These are phyloP conservation scores for Cynaeus angustus DNA, from an alignment of 2,888 invertebrate genomes.

Conservation along the genomic window DNA sequence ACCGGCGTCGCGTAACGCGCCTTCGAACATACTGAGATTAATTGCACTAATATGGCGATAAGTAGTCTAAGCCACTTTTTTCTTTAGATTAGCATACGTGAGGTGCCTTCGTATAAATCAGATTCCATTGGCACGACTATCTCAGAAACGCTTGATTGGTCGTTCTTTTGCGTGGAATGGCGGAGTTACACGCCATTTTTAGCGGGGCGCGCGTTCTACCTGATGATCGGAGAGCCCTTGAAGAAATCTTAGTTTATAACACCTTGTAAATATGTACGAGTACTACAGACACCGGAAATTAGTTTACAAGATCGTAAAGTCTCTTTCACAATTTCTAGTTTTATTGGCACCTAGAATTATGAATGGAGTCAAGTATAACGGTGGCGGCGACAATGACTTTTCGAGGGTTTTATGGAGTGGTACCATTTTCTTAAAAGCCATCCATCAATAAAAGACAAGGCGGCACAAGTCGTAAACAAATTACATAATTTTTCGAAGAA, in stretches of 20 bases:
- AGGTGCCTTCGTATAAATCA: constrained; percentile 58
- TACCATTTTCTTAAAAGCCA: not conserved
- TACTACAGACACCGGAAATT: constrained; percentile 31
- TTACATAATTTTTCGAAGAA: not conserved
- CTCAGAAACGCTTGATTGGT: constrained; percentile 56
- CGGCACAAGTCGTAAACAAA: not conserved
- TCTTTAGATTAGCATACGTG: constrained; percentile 58
- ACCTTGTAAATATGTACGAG: constrained; percentile 12
- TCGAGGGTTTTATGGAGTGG: not conserved
- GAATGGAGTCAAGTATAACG: constrained; percentile 11
- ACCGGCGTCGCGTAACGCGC: constrained; percentile 34
- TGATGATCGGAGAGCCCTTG: not conserved
- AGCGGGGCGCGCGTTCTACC: constrained; percentile 1
- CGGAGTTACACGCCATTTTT: constrained; percentile 60
- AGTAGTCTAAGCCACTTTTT: constrained; percentile 61
- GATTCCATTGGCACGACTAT: constrained; percentile 59
- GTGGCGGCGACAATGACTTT: not conserved
- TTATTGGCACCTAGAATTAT: constrained; percentile 33
- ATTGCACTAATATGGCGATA: constrained; percentile 57
- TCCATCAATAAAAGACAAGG: not conserved
- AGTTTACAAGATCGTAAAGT: constrained; percentile 18
- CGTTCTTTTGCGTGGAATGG: constrained; percentile 56
- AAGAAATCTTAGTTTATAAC: constrained; percentile 27
- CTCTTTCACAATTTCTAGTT: constrained; percentile 17
- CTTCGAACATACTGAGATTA: constrained; percentile 23